These are phyloP conservation scores for Actinia equina DNA, from an alignment of 64 coral and sea anemone species.

Conservation along the genomic window DNA sequence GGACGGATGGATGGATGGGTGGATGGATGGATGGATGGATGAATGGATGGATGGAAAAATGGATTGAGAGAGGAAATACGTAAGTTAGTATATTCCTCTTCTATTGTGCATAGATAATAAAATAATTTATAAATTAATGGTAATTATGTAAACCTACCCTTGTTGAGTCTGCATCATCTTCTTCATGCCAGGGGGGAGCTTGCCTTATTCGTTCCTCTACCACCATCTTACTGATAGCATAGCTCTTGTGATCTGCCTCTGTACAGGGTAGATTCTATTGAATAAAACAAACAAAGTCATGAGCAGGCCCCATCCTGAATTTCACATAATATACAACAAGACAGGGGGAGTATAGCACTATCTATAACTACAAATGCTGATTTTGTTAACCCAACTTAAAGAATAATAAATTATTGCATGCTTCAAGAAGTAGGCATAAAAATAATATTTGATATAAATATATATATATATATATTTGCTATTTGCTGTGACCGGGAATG, in stretches of 20 bases:
- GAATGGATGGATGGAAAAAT: not conserved
- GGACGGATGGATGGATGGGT: too few species aligned
- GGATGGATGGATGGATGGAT: not conserved
- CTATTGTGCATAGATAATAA: too few species aligned
- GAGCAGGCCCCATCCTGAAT: not conserved
- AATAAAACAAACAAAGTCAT: not conserved
- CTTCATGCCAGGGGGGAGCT: slow-evolving; percentile 55
- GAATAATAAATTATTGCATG: too few species aligned
- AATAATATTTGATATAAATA: too few species aligned
- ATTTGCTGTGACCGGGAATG: not conserved
- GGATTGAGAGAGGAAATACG: too few species aligned
- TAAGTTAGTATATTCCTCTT: too few species aligned
- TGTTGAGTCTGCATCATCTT: slow-evolving; percentile 84
- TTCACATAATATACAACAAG: not conserved
- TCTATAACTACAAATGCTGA: not conserved
- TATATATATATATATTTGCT: too few species aligned
- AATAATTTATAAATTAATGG: too few species aligned
- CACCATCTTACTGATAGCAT: slow-evolving; percentile 80
- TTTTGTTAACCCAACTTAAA: not conserved
- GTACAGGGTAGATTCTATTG: slow-evolving; percentile 5
- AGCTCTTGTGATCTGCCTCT: slow-evolving; percentile 64
- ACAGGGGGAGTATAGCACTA: not conserved
- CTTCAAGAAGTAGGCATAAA: too few species aligned
- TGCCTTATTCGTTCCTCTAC: slow-evolving; percentile 78
- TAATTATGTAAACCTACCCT: slow-evolving; percentile 30